phyloP scores from a whole-genome alignment of 2,113 vertebrate genomes.

The Ibidorhyncha struthersii region DNA sequence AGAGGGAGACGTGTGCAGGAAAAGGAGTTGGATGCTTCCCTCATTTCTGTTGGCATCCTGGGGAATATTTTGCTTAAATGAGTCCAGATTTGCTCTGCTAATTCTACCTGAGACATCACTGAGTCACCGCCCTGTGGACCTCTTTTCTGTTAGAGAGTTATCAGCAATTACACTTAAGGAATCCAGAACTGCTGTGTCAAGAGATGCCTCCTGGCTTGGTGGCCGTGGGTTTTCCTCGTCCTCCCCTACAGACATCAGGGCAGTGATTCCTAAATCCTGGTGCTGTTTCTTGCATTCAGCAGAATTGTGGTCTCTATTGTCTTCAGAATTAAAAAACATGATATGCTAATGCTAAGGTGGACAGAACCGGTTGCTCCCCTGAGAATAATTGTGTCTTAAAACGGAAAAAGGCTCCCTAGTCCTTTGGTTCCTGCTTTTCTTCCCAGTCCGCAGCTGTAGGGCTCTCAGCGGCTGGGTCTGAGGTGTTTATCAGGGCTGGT shows the following conservation, averaged over 20 bases:
- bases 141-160: not conserved
- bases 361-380: not conserved
- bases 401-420: not conserved
- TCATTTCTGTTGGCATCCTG: not conserved
- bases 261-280: not conserved
- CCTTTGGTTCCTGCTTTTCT: not conserved
- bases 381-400: not conserved
- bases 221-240: not conserved
- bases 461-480: accelerated
- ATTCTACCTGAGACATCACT: not conserved
- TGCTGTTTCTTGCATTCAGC: not conserved
- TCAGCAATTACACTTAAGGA: not conserved
- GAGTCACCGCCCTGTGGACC: not conserved
- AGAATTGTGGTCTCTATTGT: not conserved
- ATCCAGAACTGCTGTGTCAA: not conserved
- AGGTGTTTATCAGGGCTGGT: not conserved
- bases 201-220: not conserved
- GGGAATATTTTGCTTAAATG: not conserved
- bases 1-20: not conserved
- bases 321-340: not conserved
- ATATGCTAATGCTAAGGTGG: not conserved
- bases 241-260: accelerated
- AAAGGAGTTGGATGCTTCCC: not conserved
- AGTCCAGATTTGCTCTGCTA: not conserved
- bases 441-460: accelerated